Conservation (phyloP, 1,140 invertebrate genomes). For the Drosophila pallidifrons region DNA sequence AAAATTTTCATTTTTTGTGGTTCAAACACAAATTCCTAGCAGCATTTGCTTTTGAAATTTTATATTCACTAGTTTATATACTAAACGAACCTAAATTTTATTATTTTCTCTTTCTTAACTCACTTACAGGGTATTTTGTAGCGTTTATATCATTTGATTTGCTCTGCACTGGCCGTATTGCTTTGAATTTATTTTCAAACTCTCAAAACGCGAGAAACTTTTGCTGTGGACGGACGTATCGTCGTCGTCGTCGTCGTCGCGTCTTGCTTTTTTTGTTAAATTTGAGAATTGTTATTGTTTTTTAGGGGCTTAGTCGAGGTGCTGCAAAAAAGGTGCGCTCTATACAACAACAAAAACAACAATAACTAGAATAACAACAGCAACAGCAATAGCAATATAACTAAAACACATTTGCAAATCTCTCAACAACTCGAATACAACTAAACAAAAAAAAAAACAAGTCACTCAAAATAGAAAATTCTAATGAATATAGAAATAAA, state of each 20-base stretch:
- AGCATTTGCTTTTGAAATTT: too few relatives aligned
- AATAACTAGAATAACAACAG: slow-evolving; percentile 9
- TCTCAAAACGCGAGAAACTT: slow-evolving; percentile 51
- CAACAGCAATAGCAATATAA: slow-evolving; percentile 9
- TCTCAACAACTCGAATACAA: slow-evolving; percentile 12
- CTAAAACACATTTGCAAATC: slow-evolving; percentile 1
- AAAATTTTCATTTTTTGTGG: not conserved
- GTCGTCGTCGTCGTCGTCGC: slow-evolving; percentile 45
- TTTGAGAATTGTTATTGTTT: slow-evolving; percentile 52
- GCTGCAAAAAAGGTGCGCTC: slow-evolving; percentile 31
- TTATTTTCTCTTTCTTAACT: not conserved
- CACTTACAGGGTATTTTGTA: slow-evolving; percentile 18
- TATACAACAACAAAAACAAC: slow-evolving; percentile 8
- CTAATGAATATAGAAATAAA: slow-evolving; percentile 24
- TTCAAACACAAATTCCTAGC: too few relatives aligned
- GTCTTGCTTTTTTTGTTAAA: slow-evolving; percentile 43
- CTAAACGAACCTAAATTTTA: too few relatives aligned
- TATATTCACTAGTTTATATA: too few relatives aligned
- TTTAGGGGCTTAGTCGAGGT: slow-evolving; percentile 29
- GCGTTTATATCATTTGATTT: not conserved
- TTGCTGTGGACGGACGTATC: slow-evolving; percentile 48
- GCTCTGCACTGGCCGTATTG: slow-evolving; percentile 4
- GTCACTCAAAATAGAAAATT: slow-evolving; percentile 5
- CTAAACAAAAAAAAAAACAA: slow-evolving; percentile 4
- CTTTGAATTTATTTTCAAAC: slow-evolving; percentile 32